Evolutionary conservation across 64 coral and sea anemone genomes (phyloP), one percentile per base, ranked within the genome.

Genomic region (Pocillopora verrucosa): DNA sequence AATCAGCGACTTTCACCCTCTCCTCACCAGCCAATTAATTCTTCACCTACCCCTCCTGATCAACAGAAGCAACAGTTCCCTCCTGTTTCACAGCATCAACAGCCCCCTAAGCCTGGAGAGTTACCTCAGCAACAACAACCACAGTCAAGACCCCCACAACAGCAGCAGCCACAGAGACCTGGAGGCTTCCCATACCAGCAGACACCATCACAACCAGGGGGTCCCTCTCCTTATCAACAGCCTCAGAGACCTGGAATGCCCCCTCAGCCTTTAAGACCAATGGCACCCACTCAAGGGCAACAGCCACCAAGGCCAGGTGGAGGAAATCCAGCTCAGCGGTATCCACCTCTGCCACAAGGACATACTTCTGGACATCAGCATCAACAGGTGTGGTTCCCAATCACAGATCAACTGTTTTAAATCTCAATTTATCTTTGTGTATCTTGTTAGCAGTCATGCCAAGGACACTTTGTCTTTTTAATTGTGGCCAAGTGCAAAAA

Each of bases 161-260:
- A 45, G 15, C 65, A 51, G 2, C 59, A 17, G 10, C 34, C 13
- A 5, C 37, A 45, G 37, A 83, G 64, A 83, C 80, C 59, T 10
- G 26, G 59, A 19, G 36, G 15, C 9, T 25, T 22, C 9, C 64
- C 83, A 11, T 63, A 85, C 17, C 73, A 88, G 17, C 86, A 76
- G 60, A 58, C 70, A 34, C 20, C 24, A 22, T 58, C 56, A 0
- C 59, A 57, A 76, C 73, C 86, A 37, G 72, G 56, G 56, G 25
- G 36, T 25, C 67, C 70, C 38, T 25, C 80, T 76, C 83, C 12
- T 9, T 75, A 89, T n/a, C 72, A 74, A 63, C 76, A 76, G 17
- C 37, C 61, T 36, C 88, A 89, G 36, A 36, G 26, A 37, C 79
- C 79, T 79, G 79, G 79, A 13, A 76, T 91, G 79, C 89, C 89